Base-by-base conservation (phyloP, 1,140 invertebrate genomes). In the Anastrepha obliqua region DNA sequence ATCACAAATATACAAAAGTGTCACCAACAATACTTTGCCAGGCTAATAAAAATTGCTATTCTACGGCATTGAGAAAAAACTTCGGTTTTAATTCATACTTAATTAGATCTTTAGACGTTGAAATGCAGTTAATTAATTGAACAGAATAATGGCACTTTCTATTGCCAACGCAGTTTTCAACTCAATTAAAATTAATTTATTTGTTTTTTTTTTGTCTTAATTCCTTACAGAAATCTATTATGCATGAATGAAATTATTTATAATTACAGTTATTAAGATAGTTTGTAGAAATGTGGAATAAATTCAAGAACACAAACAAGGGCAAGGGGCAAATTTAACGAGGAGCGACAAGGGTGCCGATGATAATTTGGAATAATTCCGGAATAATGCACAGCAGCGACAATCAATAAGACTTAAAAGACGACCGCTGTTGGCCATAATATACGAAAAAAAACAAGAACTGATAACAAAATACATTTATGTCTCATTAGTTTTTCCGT, bases 81-180 rank as follows among this genome's bases (percentile, higher is more conserved):
- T 6, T 11, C 2, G 51, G 51, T 1, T 8, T 55, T n/a, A 8
- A 58, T 29, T 81, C 74, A 81, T 81, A n/a, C 2, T 55, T 81
- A 81, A 81, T 81, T 81, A 81, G 47, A 81, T 20, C 44, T 55
- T 51, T 51, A n/a, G 44, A 9, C 74, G 17, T 8, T 78, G 47
- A 20, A 78, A 78, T 47, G 4, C 17, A 78, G 13, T 51, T 55
- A 78, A 78, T 55, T 55, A 78, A 78, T 20, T 78, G 74, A 78
- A 39, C 11, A n/a, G 2, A 20, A n/a, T 6, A 81, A 58, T 39
- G n/a, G 6, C n/a, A 8, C 44, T n/a, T 9, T 58, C 74, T 17
- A 81, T 58, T 81, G 5, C 17, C 51, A 74, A 74, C 42, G 70
- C 70, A 74, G n/a, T 74, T 62, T 58, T 81, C 17, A 81, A 81